Conservation (phyloP, 2,888 invertebrate species). For the Drosophila maculinotata region DNA sequence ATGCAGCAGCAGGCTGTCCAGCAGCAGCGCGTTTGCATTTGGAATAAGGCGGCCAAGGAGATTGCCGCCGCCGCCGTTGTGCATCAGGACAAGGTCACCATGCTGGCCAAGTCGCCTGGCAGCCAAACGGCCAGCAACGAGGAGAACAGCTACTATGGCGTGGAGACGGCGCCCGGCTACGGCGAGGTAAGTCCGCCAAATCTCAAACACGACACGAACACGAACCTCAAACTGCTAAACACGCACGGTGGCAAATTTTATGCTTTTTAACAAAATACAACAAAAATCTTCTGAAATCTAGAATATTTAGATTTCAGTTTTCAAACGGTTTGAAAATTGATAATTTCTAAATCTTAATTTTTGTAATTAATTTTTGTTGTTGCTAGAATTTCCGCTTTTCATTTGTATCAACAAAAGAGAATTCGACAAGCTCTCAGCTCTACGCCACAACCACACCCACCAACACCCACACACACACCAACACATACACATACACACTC, state of each 20-base stretch:
- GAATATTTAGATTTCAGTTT: no score
- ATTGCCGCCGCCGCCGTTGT: constrained; percentile 61
- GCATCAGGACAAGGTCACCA: constrained; percentile 46
- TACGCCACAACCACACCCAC: not conserved
- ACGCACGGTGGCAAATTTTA: no score
- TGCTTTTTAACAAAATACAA: no score
- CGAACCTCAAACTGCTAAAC: not conserved
- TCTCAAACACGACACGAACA: constrained; percentile 2
- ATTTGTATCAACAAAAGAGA: no score
- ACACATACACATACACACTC: not conserved
- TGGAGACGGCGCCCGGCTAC: constrained; percentile 86
- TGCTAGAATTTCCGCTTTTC: no score
- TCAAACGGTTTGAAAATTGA: no score
- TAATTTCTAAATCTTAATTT: no score
- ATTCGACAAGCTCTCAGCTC: no score
- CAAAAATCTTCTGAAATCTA: no score
- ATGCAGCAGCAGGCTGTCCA: constrained; percentile 85
- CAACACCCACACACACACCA: not conserved
- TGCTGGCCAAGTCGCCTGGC: constrained; percentile 55
- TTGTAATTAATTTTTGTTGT: no score
- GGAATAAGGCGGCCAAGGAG: constrained; percentile 89
- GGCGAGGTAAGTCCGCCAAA: constrained; percentile 84
- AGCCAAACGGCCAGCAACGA: constrained; percentile 75
- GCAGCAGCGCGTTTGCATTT: constrained; percentile 92
- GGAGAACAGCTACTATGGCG: constrained; percentile 85